Evolutionary conservation across 2,888 invertebrate species (phyloP), one percentile per base, ranked within the genome.

Genomic region (Tetranychus truncatus): DNA sequence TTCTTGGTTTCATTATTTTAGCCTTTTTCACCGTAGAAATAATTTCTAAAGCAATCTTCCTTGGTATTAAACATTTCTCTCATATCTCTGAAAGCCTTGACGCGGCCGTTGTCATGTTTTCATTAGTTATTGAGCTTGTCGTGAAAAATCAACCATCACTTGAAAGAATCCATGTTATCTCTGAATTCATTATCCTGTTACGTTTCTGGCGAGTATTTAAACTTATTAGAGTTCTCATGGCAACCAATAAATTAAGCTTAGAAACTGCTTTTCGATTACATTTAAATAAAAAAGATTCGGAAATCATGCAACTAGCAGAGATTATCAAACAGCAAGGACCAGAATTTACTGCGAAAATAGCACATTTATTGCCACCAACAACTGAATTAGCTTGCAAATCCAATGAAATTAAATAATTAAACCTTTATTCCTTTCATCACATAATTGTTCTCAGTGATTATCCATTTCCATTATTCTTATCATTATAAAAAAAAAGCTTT

Each of bases 401-500:
- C 34, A 34, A 34, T 34, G 4, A 34, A 34, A 34, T 34, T 34
- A 34, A 34, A 34, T 34, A 34, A 34, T 34, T 34, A 34, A 34
- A 34, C 34, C 34, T 34, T 34, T 34, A 34, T 34, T 34, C 34
- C 34, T 34, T 34, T 34, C 34, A 34, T 34, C 34, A 34, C 34
- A 34, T 34, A 34, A 34, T 34, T 34, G 34, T 34, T 34, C 34
- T 34, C 34, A 34, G 34, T 34, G 34, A 34, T 34, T 34, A 15
- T 55, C 15, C 11, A 15, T 55, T 55, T 55, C 6, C 55, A 55
- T 55, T 55, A 55, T 15, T 55, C 5, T 55, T 55, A 55, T 55
- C 15, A 55, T 75, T 75, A 21, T 69, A 20, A 69, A 20, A n/a
- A n/a, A 21, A 20, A 20, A 20, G n/a, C 69, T 69, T 24, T 11